Conservation (phyloP, 2,888 invertebrate genomes). For the Pachycephus smyrnensis region DNA sequence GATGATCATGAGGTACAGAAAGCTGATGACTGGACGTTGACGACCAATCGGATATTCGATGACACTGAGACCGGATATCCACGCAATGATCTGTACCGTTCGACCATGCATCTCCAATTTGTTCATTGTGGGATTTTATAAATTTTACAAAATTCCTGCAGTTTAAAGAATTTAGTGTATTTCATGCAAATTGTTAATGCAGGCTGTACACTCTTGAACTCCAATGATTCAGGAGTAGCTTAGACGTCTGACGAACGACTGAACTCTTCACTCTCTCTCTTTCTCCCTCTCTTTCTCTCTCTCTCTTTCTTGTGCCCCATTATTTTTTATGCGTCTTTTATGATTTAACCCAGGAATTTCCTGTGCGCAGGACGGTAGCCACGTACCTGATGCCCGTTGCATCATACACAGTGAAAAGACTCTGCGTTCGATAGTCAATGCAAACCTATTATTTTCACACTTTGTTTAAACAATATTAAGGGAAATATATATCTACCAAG, state of each 20-base stretch:
- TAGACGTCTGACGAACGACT: background rate
- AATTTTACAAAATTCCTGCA: background rate
- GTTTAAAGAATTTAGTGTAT: background rate
- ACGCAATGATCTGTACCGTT: background rate
- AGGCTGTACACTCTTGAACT: background rate
- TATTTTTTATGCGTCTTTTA: background rate
- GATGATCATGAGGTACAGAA: background rate
- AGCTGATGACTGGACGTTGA: background rate
- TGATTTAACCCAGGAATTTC: background rate
- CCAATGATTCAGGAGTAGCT: background rate
- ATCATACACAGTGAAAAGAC: background rate
- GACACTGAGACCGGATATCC: background rate
- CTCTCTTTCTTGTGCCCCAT: background rate
- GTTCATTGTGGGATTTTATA: background rate
- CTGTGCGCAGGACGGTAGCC: background rate
- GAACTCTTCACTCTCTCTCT: background rate
- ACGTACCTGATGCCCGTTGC: background rate
- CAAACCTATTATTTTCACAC: background rate
- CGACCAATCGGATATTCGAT: slow-evolving; percentile 14
- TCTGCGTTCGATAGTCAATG: background rate
- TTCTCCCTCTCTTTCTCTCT: background rate
- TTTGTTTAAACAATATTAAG: background rate
- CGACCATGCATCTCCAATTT: background rate
- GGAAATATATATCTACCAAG: no score
- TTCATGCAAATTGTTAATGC: background rate